Evolutionary conservation across 2,113 vertebrate genomes (phyloP).

Genomic region (Oophaga pumilio): DNA sequence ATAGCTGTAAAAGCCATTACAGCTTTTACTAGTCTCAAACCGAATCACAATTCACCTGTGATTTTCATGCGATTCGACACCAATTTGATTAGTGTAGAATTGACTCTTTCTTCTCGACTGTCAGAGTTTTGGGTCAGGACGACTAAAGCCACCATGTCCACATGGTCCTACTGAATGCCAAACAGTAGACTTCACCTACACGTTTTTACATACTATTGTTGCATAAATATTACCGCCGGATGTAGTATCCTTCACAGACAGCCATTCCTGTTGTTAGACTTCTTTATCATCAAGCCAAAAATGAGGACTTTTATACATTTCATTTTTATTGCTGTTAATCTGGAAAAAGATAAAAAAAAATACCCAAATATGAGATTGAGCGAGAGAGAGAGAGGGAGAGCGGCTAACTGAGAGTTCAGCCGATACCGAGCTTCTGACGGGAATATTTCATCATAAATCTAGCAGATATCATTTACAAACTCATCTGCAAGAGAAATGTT

Average conservation of each 20-base stretch:
- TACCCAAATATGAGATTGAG: not conserved
- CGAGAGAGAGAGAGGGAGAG: not conserved
- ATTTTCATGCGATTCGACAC: no score
- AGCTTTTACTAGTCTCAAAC: no score
- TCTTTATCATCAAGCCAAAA: not conserved
- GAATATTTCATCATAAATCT: conserved; percentile 53
- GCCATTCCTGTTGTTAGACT: not conserved
- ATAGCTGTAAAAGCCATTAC: no score
- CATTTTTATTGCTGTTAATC: conserved; percentile 24
- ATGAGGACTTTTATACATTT: conserved; percentile 29
- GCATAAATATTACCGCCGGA: not conserved
- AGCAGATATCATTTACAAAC: conserved; percentile 48
- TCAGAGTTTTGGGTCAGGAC: not conserved
- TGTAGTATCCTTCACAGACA: not conserved
- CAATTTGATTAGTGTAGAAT: no score
- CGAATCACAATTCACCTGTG: no score
- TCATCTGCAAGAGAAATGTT: conserved; percentile 51
- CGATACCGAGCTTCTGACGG: conserved; percentile 23
- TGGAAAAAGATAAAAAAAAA: conserved; percentile 32
- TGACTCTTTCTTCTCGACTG: no score
- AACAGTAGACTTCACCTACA: not conserved
- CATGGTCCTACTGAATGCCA: not conserved
- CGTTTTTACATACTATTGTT: not conserved
- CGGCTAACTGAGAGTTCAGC: conserved; percentile 19
- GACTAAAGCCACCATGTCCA: not conserved